Conservation (phyloP, 2,113 vertebrate species). For the Rostratula benghalensis region DNA sequence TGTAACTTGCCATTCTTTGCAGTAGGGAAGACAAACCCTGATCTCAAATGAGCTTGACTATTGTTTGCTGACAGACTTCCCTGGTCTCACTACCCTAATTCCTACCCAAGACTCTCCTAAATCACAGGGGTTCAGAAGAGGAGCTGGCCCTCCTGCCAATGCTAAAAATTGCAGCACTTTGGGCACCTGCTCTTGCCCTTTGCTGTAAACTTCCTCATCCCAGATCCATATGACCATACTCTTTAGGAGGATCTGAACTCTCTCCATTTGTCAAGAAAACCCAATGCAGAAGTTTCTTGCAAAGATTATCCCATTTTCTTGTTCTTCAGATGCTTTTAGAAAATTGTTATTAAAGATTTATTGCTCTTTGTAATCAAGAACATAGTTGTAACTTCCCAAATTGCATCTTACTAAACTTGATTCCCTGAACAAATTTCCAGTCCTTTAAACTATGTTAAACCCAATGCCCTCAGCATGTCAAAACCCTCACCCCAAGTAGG, state of each 20-base stretch:
- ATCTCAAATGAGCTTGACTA: neutral
- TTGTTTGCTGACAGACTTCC: neutral
- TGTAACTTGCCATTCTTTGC: neutral
- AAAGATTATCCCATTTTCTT: neutral
- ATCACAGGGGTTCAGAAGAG: neutral
- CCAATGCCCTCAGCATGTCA: neutral
- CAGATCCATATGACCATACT: neutral
- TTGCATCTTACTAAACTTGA: neutral
- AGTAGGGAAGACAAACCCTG: neutral
- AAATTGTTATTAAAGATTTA: neutral
- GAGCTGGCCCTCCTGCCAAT: neutral
- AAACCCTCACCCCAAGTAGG: neutral
- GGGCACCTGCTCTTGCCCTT: neutral
- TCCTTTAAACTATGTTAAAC: neutral
- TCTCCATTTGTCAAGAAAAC: neutral
- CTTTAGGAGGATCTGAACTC: neutral
- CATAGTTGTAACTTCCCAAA: neutral
- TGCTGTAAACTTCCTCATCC: neutral
- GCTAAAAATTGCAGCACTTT: neutral
- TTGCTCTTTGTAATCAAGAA: neutral
- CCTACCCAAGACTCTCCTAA: neutral
- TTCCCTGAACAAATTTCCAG: neutral
- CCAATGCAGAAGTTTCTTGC: neutral
- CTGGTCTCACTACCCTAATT: neutral
- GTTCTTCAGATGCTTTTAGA: slow-evolving; percentile 2